Conservation (phyloP, 2,113 vertebrate genomes). For the Pandion haliaetus region DNA sequence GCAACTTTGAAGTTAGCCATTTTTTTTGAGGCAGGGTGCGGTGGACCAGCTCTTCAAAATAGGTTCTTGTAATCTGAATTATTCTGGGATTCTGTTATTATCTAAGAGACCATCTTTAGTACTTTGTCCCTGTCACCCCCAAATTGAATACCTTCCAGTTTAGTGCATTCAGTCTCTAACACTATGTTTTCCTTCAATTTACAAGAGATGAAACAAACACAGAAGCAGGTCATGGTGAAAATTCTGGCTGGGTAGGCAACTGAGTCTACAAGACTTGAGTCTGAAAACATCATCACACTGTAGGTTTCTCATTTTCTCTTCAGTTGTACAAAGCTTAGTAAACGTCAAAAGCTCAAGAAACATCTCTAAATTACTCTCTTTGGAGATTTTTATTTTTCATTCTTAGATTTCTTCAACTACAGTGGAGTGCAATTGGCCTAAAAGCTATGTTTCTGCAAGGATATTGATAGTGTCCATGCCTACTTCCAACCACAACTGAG, state of each 20-base stretch:
- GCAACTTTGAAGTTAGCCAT: neutral
- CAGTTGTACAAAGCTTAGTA: neutral
- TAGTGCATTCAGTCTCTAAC: neutral
- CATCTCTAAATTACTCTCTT: neutral
- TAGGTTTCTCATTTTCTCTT: neutral
- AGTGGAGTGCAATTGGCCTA: neutral
- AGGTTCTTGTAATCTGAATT: neutral
- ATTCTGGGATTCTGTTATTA: neutral
- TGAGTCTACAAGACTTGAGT: neutral
- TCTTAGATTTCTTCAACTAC: neutral
- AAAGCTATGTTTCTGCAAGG: neutral
- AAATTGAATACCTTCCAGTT: neutral
- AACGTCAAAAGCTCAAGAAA: neutral
- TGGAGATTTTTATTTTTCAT: neutral
- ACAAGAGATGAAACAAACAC: neutral
- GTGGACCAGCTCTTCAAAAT: neutral
- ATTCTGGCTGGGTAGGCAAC: neutral
- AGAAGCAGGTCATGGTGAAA: neutral
- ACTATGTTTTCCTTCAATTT: neutral
- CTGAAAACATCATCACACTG: neutral
- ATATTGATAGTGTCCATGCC: neutral
- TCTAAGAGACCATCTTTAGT: neutral
- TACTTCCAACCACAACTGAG: neutral
- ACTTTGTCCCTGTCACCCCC: neutral
- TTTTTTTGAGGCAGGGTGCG: neutral